Evolutionary conservation across 1,140 invertebrate species (phyloP), one percentile per base, ranked within the genome.

Genomic region (Aphelinus atriplicis): DNA sequence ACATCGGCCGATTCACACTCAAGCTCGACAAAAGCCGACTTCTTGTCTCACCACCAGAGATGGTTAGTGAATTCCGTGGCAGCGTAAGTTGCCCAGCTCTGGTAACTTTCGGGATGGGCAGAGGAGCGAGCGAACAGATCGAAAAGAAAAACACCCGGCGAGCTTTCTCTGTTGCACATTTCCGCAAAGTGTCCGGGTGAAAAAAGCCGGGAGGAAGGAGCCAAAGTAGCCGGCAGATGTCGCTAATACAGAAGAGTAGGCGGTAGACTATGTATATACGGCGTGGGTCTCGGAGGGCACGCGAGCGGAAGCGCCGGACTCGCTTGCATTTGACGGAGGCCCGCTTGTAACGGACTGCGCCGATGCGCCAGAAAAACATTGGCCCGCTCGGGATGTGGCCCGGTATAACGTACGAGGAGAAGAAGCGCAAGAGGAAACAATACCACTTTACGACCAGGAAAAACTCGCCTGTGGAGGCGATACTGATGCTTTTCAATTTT

Each of bases 271-370:
- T 26, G 26, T 26, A 26, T 26, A 26, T 26, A 26, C 26, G 26
- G 26, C 26, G 26, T 26, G 26, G 26, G 26, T 26, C 26, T 26
- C 26, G 26, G 26, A 26, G 26, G 26, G 26, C 26, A 26, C 26
- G 26, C 26, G 26, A 26, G 26, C 26, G 51, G 4, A 53, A 64
- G 51, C 5, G 2, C n/a, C 7, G 7, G 50, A 71, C 5, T 48
- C 64, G 75, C 69, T 79, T 82, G 80, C 78, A 82, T 83, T 82
- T 81, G 83, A 82, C 81, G 82, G 80, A 26, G 26, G 51, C 51
- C 9, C 4, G 83, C 80, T 84, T 82, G 83, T 84, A 82, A 83
- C 79, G 78, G 82, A 80, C 79, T 83, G 80, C 78, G 79, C 76
- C 4, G 51, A 53, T 9, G 51, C 51, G 51, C 4, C 4, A 53